Conservation (phyloP, 2,888 invertebrate genomes). For the Rutpela maculata region DNA sequence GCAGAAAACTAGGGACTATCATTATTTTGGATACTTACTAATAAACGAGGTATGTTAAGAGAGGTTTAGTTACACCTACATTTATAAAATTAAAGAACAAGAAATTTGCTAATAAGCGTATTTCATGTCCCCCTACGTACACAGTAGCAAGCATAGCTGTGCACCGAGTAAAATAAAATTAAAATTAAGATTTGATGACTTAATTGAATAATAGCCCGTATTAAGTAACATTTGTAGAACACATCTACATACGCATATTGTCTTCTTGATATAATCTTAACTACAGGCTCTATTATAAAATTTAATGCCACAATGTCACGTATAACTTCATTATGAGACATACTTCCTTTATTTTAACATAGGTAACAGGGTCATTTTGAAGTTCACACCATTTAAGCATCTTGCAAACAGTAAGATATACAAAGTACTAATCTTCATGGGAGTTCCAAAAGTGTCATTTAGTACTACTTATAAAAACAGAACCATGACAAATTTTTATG, state of each 20-base stretch:
- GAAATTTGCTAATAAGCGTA: background rate
- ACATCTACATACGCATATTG: constrained; percentile 44
- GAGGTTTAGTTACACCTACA: background rate
- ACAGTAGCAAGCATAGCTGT: background rate
- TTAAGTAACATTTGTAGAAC: constrained; percentile 46
- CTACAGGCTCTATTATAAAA: constrained; percentile 16
- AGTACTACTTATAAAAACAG: no score
- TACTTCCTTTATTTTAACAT: background rate
- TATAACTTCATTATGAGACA: constrained; percentile 45
- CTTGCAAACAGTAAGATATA: no score
- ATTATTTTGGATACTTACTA: background rate
- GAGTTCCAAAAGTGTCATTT: no score
- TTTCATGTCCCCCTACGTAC: background rate
- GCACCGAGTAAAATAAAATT: constrained; percentile 30
- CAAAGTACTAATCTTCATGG: no score
- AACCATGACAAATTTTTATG: no score
- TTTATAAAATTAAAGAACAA: background rate
- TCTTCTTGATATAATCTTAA: constrained; percentile 46
- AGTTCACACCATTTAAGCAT: no score
- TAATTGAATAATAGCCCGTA: constrained; percentile 50
- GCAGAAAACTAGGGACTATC: background rate
- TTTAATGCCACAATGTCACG: constrained; percentile 43
- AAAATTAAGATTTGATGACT: constrained; percentile 39
- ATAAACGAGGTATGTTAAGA: background rate
- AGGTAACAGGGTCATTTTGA: no score